Percentiles rank a stretch among this genome's conserved stretches.
These are phyloP conservation scores for Sphyrna mokarran DNA, from an alignment of 2,113 vertebrate species.

Conservation along the genomic window DNA sequence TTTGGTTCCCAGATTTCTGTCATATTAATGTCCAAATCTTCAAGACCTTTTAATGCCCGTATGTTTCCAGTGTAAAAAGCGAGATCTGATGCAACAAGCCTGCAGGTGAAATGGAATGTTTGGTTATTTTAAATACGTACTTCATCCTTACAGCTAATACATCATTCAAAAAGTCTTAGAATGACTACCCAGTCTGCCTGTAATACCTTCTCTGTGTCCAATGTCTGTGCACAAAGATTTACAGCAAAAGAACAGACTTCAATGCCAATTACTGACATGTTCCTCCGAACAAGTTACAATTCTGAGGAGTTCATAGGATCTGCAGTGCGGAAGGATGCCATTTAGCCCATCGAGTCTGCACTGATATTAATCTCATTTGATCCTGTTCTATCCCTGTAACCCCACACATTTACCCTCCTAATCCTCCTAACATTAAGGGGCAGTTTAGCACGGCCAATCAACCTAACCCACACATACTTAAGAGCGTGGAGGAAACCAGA, in stretches of 20 bases:
- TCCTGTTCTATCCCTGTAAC: no score
- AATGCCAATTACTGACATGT: background rate
- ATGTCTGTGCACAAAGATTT: background rate
- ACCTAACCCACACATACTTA: no score
- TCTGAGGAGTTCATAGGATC: no score
- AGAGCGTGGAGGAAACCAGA: no score
- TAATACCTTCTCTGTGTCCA: background rate
- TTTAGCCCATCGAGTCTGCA: no score
- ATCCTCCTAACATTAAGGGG: no score
- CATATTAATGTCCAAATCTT: conserved; percentile 87
- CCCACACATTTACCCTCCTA: no score
- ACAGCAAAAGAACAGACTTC: background rate
- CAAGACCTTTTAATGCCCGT: conserved; percentile 83
- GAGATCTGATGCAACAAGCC: conserved; percentile 89
- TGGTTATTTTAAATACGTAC: background rate
- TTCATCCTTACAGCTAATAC: background rate
- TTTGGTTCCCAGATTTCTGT: conserved; percentile 97
- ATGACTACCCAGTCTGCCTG: background rate
- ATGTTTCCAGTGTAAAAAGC: conserved; percentile 96
- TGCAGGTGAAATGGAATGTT: conserved; percentile 45
- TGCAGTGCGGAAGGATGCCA: no score
- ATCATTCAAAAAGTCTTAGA: background rate
- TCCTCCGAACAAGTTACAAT: background rate
- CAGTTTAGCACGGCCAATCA: no score
- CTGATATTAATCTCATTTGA: no score